Base-by-base conservation (phyloP, 1,140 invertebrate species). In the Zophobas morio region DNA sequence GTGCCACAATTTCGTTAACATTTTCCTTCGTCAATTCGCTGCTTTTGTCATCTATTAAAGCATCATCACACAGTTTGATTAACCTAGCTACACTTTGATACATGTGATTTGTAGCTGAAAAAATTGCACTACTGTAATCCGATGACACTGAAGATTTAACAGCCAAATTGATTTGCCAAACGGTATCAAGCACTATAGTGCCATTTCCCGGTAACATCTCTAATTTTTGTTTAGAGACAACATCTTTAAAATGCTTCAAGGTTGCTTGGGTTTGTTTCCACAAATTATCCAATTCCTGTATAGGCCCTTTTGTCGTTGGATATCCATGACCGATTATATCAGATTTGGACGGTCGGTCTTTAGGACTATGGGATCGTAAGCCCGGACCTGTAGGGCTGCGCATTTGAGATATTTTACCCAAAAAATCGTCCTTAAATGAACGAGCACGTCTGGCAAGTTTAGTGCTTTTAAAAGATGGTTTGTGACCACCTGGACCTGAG, bases 191-290 rank as follows among this genome's bases (percentile, higher is more conserved):
- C 75, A 98, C 94, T 81, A 97, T 94, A 8, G 95, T 97, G 70
- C 95, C 96, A 86, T 96, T 96, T 47, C 95, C 96, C 0, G 96
- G 95, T 76, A 98, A 88, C 91, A 97, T 96, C 88, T 97, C 96
- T 78, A 96, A 88, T 87, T 95, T 97, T 84, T 96, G 94, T 87
- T 96, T 96, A 73, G 93, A 93, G 63, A 98, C 95, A 37, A 96
- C 96, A 89, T 97, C 95, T 54, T 94, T 91, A 86, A 97, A 96
- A 76, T 84, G 81, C 66, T 82, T 84, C 51, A 84, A 51, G 4
- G 80, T 82, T 5, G 82, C 71, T 66, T 81, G 78, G 3, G 77
- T 84, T 78, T 86, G 85, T 73, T 84, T 85, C 70, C 81, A 80
- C 39, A 83, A 75, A 2, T 71, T 76, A 33, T 86, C 83, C 36